Conservation (phyloP, 2,888 invertebrate genomes). For the Epinotia nisella region DNA sequence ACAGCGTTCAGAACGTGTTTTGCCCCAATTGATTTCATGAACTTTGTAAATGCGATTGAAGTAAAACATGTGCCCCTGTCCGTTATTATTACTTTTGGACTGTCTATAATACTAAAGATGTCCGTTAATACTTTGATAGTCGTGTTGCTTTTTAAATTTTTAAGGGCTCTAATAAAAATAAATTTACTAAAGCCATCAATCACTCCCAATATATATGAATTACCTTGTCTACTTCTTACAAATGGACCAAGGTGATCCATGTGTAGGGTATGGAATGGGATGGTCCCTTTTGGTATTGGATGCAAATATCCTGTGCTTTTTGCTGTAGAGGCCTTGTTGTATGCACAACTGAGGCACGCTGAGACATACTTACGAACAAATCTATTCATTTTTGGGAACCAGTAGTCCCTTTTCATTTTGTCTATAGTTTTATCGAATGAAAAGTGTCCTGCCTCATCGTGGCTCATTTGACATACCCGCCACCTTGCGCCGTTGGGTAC, state of each 20-base stretch:
- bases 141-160: slow-evolving; percentile 21
- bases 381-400: slow-evolving; percentile 35
- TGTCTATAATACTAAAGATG: slow-evolving; percentile 23
- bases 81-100: slow-evolving; percentile 35
- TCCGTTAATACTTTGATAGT: slow-evolving; percentile 37
- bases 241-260: slow-evolving; percentile 45
- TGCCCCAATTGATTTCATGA: neutral
- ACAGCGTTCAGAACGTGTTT: slow-evolving; percentile 16
- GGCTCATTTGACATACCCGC: slow-evolving; percentile 8
- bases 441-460: slow-evolving; percentile 40
- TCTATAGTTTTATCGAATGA: slow-evolving; percentile 33
- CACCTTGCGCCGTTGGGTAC: slow-evolving; percentile 18
- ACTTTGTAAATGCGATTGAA: slow-evolving; percentile 23
- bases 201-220: slow-evolving; percentile 38
- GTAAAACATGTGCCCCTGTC: slow-evolving; percentile 40
- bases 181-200: slow-evolving; percentile 44
- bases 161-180: slow-evolving; percentile 38
- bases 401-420: slow-evolving; percentile 35
- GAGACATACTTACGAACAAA: slow-evolving; percentile 18
- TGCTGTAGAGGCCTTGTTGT: neutral
- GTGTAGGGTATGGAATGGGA: slow-evolving; percentile 41
- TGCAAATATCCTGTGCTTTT: slow-evolving; percentile 34
- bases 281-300: slow-evolving; percentile 39
- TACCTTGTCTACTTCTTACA: slow-evolving; percentile 33
- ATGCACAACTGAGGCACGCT: slow-evolving; percentile 1